Percentiles rank a stretch among this genome's conserved stretches.
These are phyloP conservation scores for Hydropsyche tenuis DNA, from an alignment of 1,140 invertebrate genomes.

Conservation along the genomic window DNA sequence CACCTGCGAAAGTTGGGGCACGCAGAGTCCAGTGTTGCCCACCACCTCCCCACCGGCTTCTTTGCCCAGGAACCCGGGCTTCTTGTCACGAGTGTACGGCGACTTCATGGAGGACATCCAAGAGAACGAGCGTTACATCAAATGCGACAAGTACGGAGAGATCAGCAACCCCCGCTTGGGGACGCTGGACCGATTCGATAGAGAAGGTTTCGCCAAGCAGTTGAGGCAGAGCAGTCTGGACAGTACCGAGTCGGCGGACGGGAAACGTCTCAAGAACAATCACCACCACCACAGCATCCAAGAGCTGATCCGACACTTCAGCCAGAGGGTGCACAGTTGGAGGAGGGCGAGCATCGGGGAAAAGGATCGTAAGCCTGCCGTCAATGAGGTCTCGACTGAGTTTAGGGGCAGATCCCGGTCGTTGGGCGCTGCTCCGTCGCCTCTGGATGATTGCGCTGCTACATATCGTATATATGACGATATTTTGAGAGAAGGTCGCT, in stretches of 20 bases:
- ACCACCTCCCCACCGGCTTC: slow-evolving; percentile 50
- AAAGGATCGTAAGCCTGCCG: slow-evolving; percentile 59
- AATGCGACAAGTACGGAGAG: slow-evolving; percentile 61
- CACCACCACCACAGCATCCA: slow-evolving; percentile 73
- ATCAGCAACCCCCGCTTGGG: slow-evolving; percentile 57
- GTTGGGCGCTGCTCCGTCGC: slow-evolving; percentile 68
- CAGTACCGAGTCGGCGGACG: neutral
- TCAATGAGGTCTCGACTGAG: slow-evolving; percentile 61
- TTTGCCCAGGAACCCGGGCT: slow-evolving; percentile 53
- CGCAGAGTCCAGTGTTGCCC: neutral
- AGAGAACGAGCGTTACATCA: slow-evolving; percentile 58
- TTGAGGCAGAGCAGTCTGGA: slow-evolving; percentile 52
- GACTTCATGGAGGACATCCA: slow-evolving; percentile 61
- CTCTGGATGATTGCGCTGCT: slow-evolving; percentile 73
- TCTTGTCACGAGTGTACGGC: slow-evolving; percentile 56
- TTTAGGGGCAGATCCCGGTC: slow-evolving; percentile 79
- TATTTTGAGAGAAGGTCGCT: slow-evolving; percentile 78
- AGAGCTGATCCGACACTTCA: slow-evolving; percentile 74
- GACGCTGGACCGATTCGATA: slow-evolving; percentile 61
- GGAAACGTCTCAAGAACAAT: slow-evolving; percentile 45
- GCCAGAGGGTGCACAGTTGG: slow-evolving; percentile 71
- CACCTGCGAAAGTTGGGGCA: slow-evolving; percentile 34
- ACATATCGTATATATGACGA: slow-evolving; percentile 82
- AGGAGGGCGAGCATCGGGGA: slow-evolving; percentile 58
- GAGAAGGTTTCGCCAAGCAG: slow-evolving; percentile 64